These are phyloP conservation scores for Neodon shergylaensis DNA, from an alignment of 2,113 vertebrate genomes.

Conservation along the genomic window DNA sequence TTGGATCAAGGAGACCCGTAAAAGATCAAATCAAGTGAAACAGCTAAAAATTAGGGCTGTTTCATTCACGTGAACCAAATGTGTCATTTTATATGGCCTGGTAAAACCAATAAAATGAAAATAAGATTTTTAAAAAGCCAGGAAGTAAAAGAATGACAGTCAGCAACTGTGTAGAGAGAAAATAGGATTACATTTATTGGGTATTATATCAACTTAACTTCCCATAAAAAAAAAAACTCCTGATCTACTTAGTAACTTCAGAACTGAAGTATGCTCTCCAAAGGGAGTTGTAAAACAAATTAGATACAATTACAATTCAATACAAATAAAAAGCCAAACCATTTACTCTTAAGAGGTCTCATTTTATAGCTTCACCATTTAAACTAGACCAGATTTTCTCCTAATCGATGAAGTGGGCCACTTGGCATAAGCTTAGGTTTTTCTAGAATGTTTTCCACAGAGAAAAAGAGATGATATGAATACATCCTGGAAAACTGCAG, in stretches of 20 bases:
- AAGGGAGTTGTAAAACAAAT: constrained; percentile 73
- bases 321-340: constrained; percentile 67
- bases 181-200: constrained; percentile 70
- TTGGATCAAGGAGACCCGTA: background rate
- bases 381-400: constrained; percentile 56
- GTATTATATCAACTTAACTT: constrained; percentile 68
- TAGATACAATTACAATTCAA: constrained; percentile 73
- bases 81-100: constrained; percentile 28
- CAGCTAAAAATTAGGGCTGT: background rate
- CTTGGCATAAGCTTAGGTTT: constrained; percentile 39
- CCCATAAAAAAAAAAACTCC: constrained; percentile 63
- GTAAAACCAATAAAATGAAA: constrained; percentile 42
- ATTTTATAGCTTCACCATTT: constrained; percentile 54
- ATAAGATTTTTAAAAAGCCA: constrained; percentile 50
- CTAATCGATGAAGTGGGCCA: constrained; percentile 27
- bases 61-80: constrained; percentile 37
- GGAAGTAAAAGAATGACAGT: constrained; percentile 14
- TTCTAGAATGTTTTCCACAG: constrained; percentile 53
- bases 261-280: constrained; percentile 72
- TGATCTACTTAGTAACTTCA: constrained; percentile 75
- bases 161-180: background rate
- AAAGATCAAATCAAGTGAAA: constrained; percentile 10
- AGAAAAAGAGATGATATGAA: constrained; percentile 66
- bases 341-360: constrained; percentile 54
- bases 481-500: constrained; percentile 77